Base-by-base conservation (phyloP, 1,140 invertebrate species). In the Orius laevigatus region DNA sequence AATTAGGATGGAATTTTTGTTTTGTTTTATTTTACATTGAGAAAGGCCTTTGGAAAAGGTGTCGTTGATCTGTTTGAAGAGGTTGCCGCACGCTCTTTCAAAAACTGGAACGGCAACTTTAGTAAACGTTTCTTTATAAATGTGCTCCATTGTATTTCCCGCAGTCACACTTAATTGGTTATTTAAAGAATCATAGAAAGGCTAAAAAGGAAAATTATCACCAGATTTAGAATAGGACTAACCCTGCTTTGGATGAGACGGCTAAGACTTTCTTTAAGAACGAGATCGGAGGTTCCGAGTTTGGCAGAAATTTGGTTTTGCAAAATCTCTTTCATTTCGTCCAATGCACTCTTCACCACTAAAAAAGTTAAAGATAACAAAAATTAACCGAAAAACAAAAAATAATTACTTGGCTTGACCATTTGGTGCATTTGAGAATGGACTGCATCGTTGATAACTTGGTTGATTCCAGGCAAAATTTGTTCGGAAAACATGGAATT, bases 31-130 rank as follows among this genome's bases (percentile, higher is more conserved):
- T n/a, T n/a, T 41, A 93, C 88, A 91, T 67, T 94, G 87, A 59
- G 78, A 79, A 3, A 85, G 87, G 53, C 90, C 90, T 53, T 72
- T 72, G 35, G 77, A 74, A 62, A 94, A 94, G 2, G 78, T 74
- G 11, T 86, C 79, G 60, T 91, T 87, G 2, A 94, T 73, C 68
- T 94, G 89, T 31, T 75, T 69, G 58, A 91, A 91, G 70, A 94
- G 84, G 55, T 76, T 76, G 56, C 81, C 76, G 57, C 81, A 84
- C 36, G 82, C 75, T 61, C 80, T 81, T 61, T 93, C 87, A 71
- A 89, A 83, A 10, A 76, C 74, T 10, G 90, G 89, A 56, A 93
- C 63, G 12, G 90, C 65, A 48, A 75, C 72, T 39, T 72, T 76
- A 32, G 73, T 69, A 53, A 92, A 81, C 2, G 79, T 71, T 45